Evolutionary conservation across 92 coral and sea anemone genomes (phyloP).

Genomic region (Actinernus sp.): DNA sequence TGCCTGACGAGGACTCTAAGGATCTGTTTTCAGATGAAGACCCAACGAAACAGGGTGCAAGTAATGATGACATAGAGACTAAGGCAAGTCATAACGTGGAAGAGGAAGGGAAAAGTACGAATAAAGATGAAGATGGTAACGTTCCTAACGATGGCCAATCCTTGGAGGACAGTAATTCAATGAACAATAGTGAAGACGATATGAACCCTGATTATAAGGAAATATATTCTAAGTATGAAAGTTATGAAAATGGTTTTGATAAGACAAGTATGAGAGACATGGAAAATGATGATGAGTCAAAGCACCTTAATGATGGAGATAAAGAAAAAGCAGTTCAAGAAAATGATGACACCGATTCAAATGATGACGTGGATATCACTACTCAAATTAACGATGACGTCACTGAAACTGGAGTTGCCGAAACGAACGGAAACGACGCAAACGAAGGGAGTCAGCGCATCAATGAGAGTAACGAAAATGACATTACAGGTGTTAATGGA

Average conservation of each 20-base stretch:
- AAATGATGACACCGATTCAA: background rate
- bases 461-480: background rate
- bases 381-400: background rate
- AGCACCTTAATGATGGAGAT: background rate
- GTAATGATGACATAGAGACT: background rate
- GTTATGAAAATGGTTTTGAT: background rate
- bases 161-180: background rate
- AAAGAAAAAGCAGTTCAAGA: background rate
- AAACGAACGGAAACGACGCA: background rate
- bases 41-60: background rate
- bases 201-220: background rate
- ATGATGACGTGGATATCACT: background rate
- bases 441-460: background rate
- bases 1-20: slow-evolving; percentile 41
- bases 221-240: slow-evolving; percentile 22
- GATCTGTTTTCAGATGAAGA: slow-evolving; percentile 11
- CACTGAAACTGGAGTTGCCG: background rate
- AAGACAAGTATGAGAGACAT: slow-evolving; percentile 10
- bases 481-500: background rate
- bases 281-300: background rate
- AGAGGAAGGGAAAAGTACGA: too few species aligned
- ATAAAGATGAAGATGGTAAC: too few species aligned
- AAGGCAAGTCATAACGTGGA: background rate
- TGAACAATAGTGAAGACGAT: slow-evolving; percentile 4
- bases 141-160: background rate